Evolutionary conservation across 2,888 invertebrate genomes (phyloP), one percentile per base, ranked within the genome.

Genomic region (Octonoba sinensis): DNA sequence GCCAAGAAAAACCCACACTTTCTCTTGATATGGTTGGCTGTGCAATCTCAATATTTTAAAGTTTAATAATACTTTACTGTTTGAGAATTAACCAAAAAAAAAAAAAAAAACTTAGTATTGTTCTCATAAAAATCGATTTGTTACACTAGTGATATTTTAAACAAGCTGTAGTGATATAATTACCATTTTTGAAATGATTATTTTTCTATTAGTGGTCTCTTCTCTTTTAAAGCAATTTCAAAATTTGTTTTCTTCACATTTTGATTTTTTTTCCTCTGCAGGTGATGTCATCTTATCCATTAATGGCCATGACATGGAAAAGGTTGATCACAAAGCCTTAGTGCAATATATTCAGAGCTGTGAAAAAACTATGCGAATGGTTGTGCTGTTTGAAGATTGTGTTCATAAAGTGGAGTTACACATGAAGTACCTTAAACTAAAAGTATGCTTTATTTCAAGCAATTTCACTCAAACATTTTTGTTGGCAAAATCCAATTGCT

Each of bases 301-400:
- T 86, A 97, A 98, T 89, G 97, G 97, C n/a, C 92, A 92, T 60
- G 96, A 96, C 87, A 96, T 98, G 92, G 97, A 97, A 88, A 93
- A 94, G 86, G 94, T 95, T n/a, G 96, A 96, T 87, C 98, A 98
- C 89, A 93, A 95, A 87, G 93, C 95, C 69, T 91, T 98, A 85
- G 97, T 98, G n/a, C 93, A 93, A 86, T 95, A 95, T 87, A 97
- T 98, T 85, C 95, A 95, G 89, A 92, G 93, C 87, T 95, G 96
- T 90, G 95, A 95, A 87, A 91, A 94, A 24, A 91, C 95, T 85
- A 95, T 98, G 94, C 92, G 97, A 72, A 95, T 97, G 94, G 97
- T 97, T 36, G 97, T 98, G 16, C 92, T 97, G 51, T 97, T 97
- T 88, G 97, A 98, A 90, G 96, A 98, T 88, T 96, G 97, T 87